phyloP scores from a whole-genome alignment of 2,797 vertebrate genomes.

The Cephalopachus bancanus region DNA sequence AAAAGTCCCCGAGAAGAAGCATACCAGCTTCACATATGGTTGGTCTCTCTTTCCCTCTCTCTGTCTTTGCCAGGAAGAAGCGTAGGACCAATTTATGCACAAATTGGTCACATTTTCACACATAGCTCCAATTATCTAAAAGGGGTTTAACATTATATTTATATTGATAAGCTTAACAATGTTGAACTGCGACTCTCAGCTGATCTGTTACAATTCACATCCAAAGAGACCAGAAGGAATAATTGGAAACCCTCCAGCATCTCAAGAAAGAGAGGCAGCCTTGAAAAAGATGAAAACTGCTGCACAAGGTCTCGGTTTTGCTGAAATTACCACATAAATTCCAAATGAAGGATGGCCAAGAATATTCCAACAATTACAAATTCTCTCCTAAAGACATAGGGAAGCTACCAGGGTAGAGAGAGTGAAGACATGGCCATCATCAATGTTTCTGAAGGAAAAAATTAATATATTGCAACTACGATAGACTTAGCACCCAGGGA shows the following conservation, averaged over 20 bases:
- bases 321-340: constrained; percentile 91
- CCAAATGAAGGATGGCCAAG: constrained; percentile 88
- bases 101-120: constrained; percentile 90
- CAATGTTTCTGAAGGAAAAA: constrained; percentile 58
- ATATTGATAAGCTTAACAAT: constrained; percentile 91
- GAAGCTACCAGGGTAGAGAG: constrained; percentile 82
- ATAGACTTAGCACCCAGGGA: constrained; percentile 64
- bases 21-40: constrained; percentile 80
- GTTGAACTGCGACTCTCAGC: constrained; percentile 89
- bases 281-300: constrained; percentile 90
- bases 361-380: constrained; percentile 88
- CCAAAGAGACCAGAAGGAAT: constrained; percentile 91
- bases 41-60: constrained; percentile 75
- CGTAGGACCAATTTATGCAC: constrained; percentile 87
- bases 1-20: constrained; percentile 83
- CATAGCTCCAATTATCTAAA: constrained; percentile 90
- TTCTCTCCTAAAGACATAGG: constrained; percentile 83
- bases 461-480: constrained; percentile 53
- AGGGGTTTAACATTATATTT: constrained; percentile 91
- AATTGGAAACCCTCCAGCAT: constrained; percentile 90
- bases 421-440: constrained; percentile 67
- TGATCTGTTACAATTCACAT: constrained; percentile 90
- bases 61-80: constrained; percentile 85
- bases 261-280: constrained; percentile 90
- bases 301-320: constrained; percentile 88